Evolutionary conservation across 2,797 vertebrate genomes (phyloP).

Genomic region (Characodon lateralis): DNA sequence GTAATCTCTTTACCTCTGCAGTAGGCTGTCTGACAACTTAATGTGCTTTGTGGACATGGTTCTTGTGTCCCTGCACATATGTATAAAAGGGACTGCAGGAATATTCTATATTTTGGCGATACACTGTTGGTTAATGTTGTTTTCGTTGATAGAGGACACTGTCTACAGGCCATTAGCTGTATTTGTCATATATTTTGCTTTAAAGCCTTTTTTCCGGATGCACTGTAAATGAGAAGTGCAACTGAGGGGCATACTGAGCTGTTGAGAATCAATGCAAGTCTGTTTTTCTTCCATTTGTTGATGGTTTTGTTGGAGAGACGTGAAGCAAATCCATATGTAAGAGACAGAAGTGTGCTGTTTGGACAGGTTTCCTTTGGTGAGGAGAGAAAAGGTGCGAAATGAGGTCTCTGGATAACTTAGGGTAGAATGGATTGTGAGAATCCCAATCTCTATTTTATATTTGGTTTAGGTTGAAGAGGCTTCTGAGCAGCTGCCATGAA

Average conservation of each 20-base stretch:
- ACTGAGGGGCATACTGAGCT: constrained; percentile 2
- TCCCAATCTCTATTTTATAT: background rate
- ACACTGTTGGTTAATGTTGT: background rate
- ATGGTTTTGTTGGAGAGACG: background rate
- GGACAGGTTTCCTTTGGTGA: background rate
- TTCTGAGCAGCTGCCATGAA: background rate
- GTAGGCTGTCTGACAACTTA: background rate
- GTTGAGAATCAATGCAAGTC: constrained; percentile 1
- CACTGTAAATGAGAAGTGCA: background rate
- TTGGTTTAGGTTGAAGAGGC: background rate
- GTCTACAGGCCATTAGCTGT: background rate
- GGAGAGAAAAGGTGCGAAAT: background rate
- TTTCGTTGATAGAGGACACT: constrained; percentile 3
- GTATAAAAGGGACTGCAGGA: background rate
- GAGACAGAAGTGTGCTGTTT: background rate
- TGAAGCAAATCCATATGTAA: background rate
- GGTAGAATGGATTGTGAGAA: background rate
- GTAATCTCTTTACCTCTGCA: constrained; percentile 2
- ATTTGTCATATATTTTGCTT: constrained; percentile 4
- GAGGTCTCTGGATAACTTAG: background rate
- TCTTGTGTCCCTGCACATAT: constrained; percentile 3
- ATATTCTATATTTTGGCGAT: background rate
- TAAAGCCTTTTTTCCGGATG: background rate
- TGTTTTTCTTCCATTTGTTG: background rate
- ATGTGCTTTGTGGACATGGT: constrained; percentile 12